phyloP scores from a whole-genome alignment of 2,888 invertebrate genomes.

The Scaptomyza cyrtandrae region DNA sequence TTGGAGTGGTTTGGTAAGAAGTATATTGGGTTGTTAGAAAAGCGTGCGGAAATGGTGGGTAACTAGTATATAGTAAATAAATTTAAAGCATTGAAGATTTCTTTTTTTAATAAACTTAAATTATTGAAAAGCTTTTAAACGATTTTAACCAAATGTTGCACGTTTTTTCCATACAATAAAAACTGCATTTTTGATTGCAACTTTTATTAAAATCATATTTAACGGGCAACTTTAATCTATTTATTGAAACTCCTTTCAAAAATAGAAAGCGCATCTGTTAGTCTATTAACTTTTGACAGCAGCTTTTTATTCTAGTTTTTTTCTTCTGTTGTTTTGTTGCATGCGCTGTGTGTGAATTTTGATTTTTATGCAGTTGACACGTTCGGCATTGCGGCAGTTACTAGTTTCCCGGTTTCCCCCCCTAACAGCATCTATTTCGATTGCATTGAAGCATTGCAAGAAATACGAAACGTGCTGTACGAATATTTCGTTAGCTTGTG shows the following conservation, averaged over 20 bases:
- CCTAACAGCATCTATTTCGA: conserved; percentile 7
- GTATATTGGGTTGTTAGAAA: neutral
- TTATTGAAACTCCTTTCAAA: neutral
- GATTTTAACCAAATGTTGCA: too few species aligned
- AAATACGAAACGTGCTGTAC: conserved; percentile 37
- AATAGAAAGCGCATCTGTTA: neutral
- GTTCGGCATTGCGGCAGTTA: conserved; percentile 51
- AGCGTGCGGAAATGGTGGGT: too few species aligned
- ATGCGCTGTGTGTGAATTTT: conserved; percentile 34
- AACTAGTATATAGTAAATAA: neutral
- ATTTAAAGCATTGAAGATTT: too few species aligned
- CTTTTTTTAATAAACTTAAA: too few species aligned
- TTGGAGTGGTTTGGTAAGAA: neutral
- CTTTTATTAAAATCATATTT: neutral
- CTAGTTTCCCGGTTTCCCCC: neutral
- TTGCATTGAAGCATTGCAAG: conserved; percentile 28
- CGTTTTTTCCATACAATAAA: too few species aligned
- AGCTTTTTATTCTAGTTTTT: neutral
- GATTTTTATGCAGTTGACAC: conserved; percentile 73
- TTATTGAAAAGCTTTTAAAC: too few species aligned
- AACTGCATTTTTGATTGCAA: neutral
- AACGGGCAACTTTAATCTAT: too few species aligned
- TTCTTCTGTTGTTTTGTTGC: neutral
- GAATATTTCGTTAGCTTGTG: conserved; percentile 4
- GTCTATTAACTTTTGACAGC: neutral